Conservation (phyloP, 2,797 vertebrate species). For the Numenius phaeopus region DNA sequence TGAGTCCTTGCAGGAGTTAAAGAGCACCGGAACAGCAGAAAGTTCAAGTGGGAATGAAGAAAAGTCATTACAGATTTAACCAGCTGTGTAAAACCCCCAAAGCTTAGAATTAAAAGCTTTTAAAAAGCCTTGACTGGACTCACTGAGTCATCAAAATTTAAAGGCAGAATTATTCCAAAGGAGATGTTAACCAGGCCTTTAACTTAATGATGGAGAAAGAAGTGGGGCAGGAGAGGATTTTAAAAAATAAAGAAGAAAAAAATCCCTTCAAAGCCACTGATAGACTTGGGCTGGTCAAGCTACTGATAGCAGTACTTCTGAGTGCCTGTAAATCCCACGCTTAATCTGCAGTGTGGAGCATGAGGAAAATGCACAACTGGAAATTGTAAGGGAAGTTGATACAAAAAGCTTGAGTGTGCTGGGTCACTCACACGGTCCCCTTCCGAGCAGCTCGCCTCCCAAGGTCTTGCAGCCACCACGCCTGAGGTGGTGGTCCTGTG, state of each 20-base stretch:
- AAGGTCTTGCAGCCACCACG: accelerated
- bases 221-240: conserved; percentile 39
- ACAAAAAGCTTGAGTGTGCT: background rate
- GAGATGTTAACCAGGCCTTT: conserved; percentile 53
- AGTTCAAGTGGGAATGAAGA: conserved; percentile 52
- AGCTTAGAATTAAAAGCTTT: conserved; percentile 68
- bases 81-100: conserved; percentile 47
- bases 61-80: conserved; percentile 61
- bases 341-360: background rate
- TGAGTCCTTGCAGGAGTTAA: conserved; percentile 35
- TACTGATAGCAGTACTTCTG: background rate
- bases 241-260: background rate
- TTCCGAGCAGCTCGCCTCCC: background rate
- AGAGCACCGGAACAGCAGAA: conserved; percentile 23
- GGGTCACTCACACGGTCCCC: background rate
- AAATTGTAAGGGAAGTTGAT: background rate
- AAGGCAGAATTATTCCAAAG: conserved; percentile 55
- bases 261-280: background rate
- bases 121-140: conserved; percentile 49
- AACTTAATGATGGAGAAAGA: conserved; percentile 35
- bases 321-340: background rate
- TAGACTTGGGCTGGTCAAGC: background rate
- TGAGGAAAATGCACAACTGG: background rate
- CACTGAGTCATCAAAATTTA: conserved; percentile 73
- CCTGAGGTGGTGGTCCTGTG: background rate